Evolutionary conservation across 2,113 vertebrate genomes (phyloP).

Genomic region (Aspiorhynchus laticeps): DNA sequence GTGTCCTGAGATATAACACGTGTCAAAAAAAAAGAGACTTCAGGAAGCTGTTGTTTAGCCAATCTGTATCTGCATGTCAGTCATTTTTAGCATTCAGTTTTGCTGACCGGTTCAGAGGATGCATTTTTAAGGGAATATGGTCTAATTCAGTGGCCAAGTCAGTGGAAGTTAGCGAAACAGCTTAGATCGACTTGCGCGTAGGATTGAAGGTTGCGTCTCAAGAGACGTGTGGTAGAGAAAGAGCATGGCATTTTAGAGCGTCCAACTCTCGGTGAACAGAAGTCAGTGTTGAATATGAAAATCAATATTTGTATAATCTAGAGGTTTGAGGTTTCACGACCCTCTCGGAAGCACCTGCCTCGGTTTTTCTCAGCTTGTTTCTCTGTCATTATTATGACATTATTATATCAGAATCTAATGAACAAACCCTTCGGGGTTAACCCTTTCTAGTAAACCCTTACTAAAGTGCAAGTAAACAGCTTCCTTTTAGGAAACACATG

Average conservation of each 20-base stretch:
- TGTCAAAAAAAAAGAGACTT: not conserved
- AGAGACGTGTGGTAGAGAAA: conserved; percentile 5
- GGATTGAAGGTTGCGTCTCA: conserved; percentile 6
- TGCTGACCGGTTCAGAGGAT: not conserved
- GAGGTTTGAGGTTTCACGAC: not conserved
- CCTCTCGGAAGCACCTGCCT: not conserved
- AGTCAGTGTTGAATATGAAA: conserved; percentile 22
- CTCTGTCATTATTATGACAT: conserved; percentile 1
- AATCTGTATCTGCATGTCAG: not conserved
- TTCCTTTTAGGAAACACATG: conserved; percentile 13
- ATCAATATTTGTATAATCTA: conserved; percentile 33
- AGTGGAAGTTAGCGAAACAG: not conserved
- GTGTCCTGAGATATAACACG: not conserved
- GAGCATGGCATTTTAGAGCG: conserved; percentile 21
- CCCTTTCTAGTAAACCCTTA: no score
- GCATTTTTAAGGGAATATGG: conserved; percentile 7
- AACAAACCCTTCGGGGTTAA: not conserved
- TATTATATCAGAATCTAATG: not conserved
- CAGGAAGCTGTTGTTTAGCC: not conserved
- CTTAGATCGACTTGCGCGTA: not conserved
- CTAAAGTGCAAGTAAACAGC: not conserved
- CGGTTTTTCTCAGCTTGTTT: not conserved
- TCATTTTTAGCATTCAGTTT: not conserved
- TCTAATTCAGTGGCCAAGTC: not conserved
- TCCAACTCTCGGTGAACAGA: conserved; percentile 6